phyloP scores from a whole-genome alignment of 2,888 invertebrate genomes.

The Rapana venosa region DNA sequence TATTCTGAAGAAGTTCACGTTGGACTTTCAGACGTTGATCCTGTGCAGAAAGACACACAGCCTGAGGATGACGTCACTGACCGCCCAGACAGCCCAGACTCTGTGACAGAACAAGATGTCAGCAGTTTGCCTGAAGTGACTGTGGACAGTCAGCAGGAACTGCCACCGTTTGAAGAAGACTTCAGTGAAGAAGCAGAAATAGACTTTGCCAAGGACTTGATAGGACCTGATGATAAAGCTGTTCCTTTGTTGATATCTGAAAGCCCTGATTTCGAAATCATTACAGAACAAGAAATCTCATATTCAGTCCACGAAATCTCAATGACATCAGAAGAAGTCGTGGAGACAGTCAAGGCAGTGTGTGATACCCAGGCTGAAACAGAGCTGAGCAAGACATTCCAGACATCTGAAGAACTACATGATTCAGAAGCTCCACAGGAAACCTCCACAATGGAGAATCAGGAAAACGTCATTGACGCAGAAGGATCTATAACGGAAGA shows the following conservation, averaged over 20 bases:
- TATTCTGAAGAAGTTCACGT: background rate
- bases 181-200: conserved; percentile 18
- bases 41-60: background rate
- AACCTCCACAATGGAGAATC: too few relatives aligned
- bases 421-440: too few relatives aligned
- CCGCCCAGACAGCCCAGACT: conserved; percentile 22
- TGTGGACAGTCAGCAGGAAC: background rate
- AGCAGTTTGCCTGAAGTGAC: background rate
- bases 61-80: background rate
- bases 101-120: conserved; percentile 8
- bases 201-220: conserved; percentile 3
- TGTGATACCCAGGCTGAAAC: too few relatives aligned
- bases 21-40: background rate
- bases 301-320: too few relatives aligned
- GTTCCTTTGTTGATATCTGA: background rate
- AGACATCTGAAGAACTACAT: too few relatives aligned
- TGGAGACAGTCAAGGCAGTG: too few relatives aligned
- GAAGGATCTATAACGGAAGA: too few relatives aligned
- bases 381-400: too few relatives aligned
- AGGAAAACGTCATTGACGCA: too few relatives aligned
- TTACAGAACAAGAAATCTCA: too few relatives aligned
- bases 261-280: conserved; percentile 7
- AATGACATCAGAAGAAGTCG: too few relatives aligned
- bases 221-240: too few relatives aligned
- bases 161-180: background rate